Conservation (phyloP, 2,113 vertebrate species). For the Sitta europaea region DNA sequence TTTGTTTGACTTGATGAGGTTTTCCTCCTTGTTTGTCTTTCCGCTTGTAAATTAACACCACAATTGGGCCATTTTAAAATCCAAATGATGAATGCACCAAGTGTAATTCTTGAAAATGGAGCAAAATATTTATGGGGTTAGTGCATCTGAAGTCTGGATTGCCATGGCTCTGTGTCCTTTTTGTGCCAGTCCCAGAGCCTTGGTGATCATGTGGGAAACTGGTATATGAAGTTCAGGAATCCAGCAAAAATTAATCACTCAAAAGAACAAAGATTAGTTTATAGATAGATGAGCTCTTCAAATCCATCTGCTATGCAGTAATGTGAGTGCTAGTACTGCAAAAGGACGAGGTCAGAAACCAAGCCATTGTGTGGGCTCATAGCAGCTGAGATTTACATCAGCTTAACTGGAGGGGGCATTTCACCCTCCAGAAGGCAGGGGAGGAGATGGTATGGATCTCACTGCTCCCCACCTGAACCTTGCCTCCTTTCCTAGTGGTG, state of each 20-base stretch:
- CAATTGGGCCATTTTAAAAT: background rate
- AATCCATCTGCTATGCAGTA: slow-evolving; percentile 8
- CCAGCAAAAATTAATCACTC: background rate
- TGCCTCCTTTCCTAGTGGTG: background rate
- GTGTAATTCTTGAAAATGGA: background rate
- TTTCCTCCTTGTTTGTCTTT: background rate
- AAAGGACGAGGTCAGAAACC: background rate
- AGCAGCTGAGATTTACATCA: background rate
- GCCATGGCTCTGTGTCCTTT: background rate
- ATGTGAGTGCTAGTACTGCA: background rate
- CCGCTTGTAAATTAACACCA: background rate
- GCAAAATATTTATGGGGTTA: background rate
- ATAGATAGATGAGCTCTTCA: slow-evolving; percentile 2
- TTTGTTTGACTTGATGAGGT: background rate
- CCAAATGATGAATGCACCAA: background rate
- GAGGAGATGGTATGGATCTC: background rate
- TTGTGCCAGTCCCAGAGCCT: background rate
- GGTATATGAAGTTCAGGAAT: background rate
- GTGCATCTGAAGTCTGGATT: background rate
- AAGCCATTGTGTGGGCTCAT: background rate
- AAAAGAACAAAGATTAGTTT: slow-evolving; percentile 4
- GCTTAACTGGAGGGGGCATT: background rate
- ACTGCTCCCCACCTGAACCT: background rate
- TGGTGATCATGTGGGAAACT: background rate
- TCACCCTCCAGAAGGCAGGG: background rate